These are phyloP conservation scores for Tetraodon nigroviridis DNA, from an alignment of 2,113 vertebrate genomes.

Conservation along the genomic window DNA sequence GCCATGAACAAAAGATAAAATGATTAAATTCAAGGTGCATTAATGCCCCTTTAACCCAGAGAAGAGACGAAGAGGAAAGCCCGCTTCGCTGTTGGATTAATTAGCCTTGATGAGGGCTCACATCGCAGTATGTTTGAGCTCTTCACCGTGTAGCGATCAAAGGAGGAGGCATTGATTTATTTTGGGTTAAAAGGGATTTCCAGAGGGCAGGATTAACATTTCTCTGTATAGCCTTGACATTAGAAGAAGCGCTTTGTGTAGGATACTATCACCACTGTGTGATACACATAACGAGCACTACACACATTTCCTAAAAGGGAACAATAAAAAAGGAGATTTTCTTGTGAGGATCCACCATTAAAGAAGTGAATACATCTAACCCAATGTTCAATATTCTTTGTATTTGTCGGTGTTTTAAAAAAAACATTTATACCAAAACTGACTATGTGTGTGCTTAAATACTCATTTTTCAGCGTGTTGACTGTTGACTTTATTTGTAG, in stretches of 20 bases:
- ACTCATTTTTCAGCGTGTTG: too few relatives aligned
- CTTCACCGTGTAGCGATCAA: constrained; percentile 58
- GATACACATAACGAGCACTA: constrained; percentile 18
- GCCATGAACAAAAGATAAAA: constrained; percentile 28
- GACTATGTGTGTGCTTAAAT: too few relatives aligned
- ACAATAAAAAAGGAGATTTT: not conserved
- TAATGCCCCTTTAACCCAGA: constrained; percentile 38
- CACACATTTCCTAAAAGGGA: not conserved
- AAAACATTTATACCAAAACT: too few relatives aligned
- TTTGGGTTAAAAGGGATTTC: constrained; percentile 65
- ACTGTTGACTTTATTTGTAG: too few relatives aligned
- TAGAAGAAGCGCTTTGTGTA: constrained; percentile 27
- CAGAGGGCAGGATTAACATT: constrained; percentile 67
- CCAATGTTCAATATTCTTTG: too few relatives aligned
- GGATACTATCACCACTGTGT: constrained; percentile 10
- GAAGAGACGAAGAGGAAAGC: constrained; percentile 4
- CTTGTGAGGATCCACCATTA: not conserved
- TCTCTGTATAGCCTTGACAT: constrained; percentile 52
- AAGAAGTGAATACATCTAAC: not conserved
- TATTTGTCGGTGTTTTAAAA: too few relatives aligned
- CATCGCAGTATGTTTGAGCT: constrained; percentile 63
- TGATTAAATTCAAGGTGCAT: constrained; percentile 46
- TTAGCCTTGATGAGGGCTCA: constrained; percentile 64
- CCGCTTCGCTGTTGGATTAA: constrained; percentile 51
- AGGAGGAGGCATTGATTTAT: constrained; percentile 65